phyloP scores from a whole-genome alignment of 2,113 vertebrate species.

The Noctilio leporinus region DNA sequence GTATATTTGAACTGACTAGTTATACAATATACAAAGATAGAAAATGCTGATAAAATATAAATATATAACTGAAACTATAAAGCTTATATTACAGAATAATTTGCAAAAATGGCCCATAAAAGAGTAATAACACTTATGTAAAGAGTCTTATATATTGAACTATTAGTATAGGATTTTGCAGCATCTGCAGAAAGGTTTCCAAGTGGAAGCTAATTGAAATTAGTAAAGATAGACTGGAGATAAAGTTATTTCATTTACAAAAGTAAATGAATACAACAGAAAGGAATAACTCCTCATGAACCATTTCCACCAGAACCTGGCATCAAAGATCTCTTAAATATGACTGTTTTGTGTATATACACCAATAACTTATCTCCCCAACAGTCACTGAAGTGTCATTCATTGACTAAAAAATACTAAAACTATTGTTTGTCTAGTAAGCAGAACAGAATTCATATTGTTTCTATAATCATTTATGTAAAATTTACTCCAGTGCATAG shows the following conservation, averaged over 20 bases:
- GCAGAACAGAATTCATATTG: not conserved
- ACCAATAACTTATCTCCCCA: not conserved
- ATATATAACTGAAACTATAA: conserved; percentile 14
- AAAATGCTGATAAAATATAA: conserved; percentile 45
- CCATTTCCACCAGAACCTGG: not conserved
- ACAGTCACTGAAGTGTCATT: not conserved
- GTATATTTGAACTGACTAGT: conserved; percentile 22
- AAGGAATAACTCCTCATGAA: not conserved
- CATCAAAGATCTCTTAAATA: not conserved
- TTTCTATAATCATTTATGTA: not conserved
- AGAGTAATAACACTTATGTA: not conserved
- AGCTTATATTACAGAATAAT: not conserved
- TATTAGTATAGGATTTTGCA: not conserved
- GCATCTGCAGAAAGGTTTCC: conserved; percentile 8
- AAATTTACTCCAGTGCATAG: not conserved
- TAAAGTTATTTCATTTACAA: conserved; percentile 15
- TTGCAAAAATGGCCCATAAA: conserved; percentile 16
- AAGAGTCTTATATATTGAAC: not conserved
- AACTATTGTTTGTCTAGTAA: not conserved
- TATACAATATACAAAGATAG: conserved; percentile 46
- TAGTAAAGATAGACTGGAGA: not conserved
- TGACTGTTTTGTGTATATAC: not conserved
- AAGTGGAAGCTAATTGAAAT: conserved; percentile 21
- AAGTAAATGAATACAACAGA: not conserved
- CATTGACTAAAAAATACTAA: not conserved